Evolutionary conservation across 2,797 vertebrate species (phyloP), one percentile per base, ranked within the genome.

Genomic region (Gymnodraco acuticeps): DNA sequence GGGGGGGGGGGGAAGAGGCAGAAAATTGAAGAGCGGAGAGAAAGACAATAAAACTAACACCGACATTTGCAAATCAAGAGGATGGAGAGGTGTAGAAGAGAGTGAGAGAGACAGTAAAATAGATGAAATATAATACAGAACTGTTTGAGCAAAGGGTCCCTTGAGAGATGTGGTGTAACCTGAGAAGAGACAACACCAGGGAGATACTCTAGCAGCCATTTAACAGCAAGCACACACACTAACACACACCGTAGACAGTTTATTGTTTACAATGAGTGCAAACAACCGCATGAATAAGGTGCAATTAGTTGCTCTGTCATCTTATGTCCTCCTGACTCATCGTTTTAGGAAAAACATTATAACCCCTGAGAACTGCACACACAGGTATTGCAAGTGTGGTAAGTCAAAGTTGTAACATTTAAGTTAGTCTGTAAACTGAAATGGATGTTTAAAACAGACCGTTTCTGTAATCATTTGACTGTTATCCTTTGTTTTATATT

Each of bases 161-260:
- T 31, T 2, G 53, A 64, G 73, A 75, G 60, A 58, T 17, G 31
- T 13, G 41, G 62, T 58, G 87, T 52, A 82, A 87, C 72, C 59
- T 63, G 76, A 80, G 74, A 43, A 38, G 45, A 38, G 6, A 38
- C 33, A 27, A 27, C 27, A 27, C 27, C 27, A 38, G 33, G 33
- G 33, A 60, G 72, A 71, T 31, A 78, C 46, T 54, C 27, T 31
- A 15, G 46, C 41, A 65, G 19, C 33, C 33, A 38, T 38, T 7
- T 38, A 38, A 38, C 33, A 38, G 33, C 33, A 9, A 9, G 8
- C 8, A 38, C 33, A 38, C 8, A 9, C 5, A 38, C 33, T 38
- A 51, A 61, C 42, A 59, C 13, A 31, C 3, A 2, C 31, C n/a
- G 20, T 23, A 5, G 5, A 23, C 15, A 41, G 3, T 56, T 38